Conservation (phyloP, 2,113 vertebrate genomes). For the Amblyornis subalaris region DNA sequence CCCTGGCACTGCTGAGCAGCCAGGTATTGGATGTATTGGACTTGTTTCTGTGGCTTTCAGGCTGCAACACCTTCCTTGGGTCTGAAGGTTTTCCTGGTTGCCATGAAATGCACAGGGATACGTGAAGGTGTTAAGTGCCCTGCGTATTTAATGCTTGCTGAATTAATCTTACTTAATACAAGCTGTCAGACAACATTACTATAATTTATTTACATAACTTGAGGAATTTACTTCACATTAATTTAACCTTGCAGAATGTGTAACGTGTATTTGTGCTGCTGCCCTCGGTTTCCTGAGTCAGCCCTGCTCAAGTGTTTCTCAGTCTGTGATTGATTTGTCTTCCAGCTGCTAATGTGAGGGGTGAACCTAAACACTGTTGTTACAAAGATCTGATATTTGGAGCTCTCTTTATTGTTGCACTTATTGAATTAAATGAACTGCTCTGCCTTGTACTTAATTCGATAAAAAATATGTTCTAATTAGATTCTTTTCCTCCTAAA, state of each 20-base stretch:
- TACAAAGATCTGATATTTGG: not conserved
- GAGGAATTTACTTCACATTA: conserved; percentile 33
- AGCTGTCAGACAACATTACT: conserved; percentile 35
- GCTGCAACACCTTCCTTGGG: not conserved
- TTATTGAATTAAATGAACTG: not conserved
- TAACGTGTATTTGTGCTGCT: not conserved
- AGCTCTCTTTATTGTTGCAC: not conserved
- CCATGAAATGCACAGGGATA: not conserved
- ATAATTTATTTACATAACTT: conserved; percentile 57
- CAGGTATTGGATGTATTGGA: not conserved
- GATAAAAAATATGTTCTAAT: not conserved
- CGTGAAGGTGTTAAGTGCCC: not conserved
- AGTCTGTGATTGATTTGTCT: conserved; percentile 24
- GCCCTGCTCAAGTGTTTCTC: not conserved
- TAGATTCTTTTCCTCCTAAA: not conserved
- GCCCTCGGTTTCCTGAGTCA: not conserved
- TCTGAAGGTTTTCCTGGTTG: not conserved
- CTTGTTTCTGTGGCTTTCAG: not conserved
- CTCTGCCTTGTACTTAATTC: not conserved
- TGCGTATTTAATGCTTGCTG: not conserved
- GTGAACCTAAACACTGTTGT: not conserved
- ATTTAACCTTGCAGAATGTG: conserved; percentile 43
- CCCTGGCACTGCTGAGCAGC: not conserved
- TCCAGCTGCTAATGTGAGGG: not conserved
- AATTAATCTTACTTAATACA: conserved; percentile 57